A percentile compares a stretch with the other conserved stretches of the same genome.
Conservation (phyloP, 2,797 vertebrate species). For the Pipistrellus pipistrellus region DNA sequence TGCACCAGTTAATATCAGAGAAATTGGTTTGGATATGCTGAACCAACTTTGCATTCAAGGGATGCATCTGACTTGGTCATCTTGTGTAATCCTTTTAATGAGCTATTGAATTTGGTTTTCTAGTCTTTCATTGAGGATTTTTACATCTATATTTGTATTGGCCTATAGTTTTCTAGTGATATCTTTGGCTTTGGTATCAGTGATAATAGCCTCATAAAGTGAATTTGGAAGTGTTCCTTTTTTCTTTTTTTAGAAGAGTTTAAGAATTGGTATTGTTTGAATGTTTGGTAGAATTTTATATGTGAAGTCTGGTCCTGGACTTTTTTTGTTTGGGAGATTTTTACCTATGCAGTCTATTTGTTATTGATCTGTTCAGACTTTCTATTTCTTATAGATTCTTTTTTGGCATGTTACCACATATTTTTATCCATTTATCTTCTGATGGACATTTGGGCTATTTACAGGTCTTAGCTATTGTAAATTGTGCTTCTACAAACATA, state of each 20-base stretch:
- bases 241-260: background rate
- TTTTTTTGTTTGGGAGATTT: background rate
- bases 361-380: background rate
- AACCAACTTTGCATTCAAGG: background rate
- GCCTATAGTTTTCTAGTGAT: background rate
- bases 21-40: background rate
- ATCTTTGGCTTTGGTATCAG: background rate
- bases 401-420: slow-evolving; percentile 32
- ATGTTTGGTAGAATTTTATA: background rate
- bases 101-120: slow-evolving; percentile 16
- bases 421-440: background rate
- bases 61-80: background rate
- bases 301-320: background rate
- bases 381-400: background rate
- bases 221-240: background rate
- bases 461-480: background rate
- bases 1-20: background rate
- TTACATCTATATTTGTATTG: background rate
- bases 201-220: background rate
- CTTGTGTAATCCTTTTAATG: background rate
- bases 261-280: slow-evolving; percentile 5
- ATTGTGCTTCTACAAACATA: background rate
- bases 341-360: background rate
- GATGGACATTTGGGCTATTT: background rate
- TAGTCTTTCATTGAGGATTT: background rate